Evolutionary conservation across 2,797 vertebrate species (phyloP), one percentile per base, ranked within the genome.

Genomic region (Melanotaenia nigrans): DNA sequence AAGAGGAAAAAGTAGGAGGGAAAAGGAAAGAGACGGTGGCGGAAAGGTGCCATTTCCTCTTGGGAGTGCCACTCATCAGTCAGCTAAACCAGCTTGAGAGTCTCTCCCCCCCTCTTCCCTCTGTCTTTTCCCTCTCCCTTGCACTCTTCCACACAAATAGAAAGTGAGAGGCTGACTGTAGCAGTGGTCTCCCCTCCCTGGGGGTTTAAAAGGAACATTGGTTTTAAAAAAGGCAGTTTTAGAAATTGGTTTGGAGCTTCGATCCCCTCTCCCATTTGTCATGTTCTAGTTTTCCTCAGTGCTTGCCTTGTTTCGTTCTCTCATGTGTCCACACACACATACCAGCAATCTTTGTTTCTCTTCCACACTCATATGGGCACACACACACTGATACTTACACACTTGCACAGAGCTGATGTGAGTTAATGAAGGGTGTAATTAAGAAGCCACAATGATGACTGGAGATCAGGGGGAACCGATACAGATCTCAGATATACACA

Each of bases 381-480:
- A 60, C 25, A 47, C 60, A 66, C 35, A 40, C 51, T 73, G 12
- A 22, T 77, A 64, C 73, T 57, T 65, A 80, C 83, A 78, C 85
- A 81, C 79, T 73, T 77, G 78, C 81, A 84, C 81, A 74, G 64
- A 81, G 82, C 85, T 90, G 82, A 90, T 92, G 90, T 85, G 85
- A 93, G 88, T 82, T 92, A 94, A 94, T 93, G 89, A 90, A 91
- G 90, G 90, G 89, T 93, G 92, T 93, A 93, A 93, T 94, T 93
- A 93, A 93, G 88, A 82, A 92, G 90, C 90, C 89, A 70, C 85
- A 84, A 83, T 87, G 89, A 92, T 92, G 91, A 91, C 85, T 91
- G 84, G 85, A 87, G 86, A 91, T 91, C 84, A 87, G 79, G 85
- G 85, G 81, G 66, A 81, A 81, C 84, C n/a, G 89, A 92, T 92